phyloP scores from a whole-genome alignment of 2,888 invertebrate species.

The Drosophila bunnanda region DNA sequence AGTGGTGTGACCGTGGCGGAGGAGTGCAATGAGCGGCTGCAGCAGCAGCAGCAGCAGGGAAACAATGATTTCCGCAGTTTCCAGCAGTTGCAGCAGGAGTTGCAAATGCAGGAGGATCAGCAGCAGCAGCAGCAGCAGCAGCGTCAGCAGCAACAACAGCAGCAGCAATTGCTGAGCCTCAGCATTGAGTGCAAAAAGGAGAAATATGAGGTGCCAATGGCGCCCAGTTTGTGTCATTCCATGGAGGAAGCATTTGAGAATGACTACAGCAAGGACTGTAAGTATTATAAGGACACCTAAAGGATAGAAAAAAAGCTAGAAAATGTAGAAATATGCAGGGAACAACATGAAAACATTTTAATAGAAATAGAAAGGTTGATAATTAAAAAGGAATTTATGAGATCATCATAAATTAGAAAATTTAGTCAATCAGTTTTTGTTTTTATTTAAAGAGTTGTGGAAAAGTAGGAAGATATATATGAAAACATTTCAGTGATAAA shows the following conservation, averaged over 20 bases:
- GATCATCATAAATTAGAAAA: neutral
- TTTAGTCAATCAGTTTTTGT: neutral
- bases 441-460: neutral
- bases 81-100: conserved; percentile 66
- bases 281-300: too few relatives aligned
- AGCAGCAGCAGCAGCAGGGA: conserved; percentile 56
- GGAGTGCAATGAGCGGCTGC: conserved; percentile 52
- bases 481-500: neutral
- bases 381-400: neutral
- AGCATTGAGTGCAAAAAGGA: conserved; percentile 83
- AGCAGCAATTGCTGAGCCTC: conserved; percentile 72
- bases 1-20: conserved; percentile 50
- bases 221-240: conserved; percentile 81
- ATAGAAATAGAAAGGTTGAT: neutral
- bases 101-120: conserved; percentile 67
- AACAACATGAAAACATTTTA: neutral
- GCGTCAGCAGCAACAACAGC: conserved; percentile 65
- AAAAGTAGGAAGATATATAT: neutral
- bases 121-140: conserved; percentile 66
- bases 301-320: neutral
- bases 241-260: conserved; percentile 84
- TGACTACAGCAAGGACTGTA: conserved; percentile 84
- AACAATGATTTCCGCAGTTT: conserved; percentile 53
- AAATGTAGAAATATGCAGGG: neutral
- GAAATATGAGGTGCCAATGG: conserved; percentile 74